Evolutionary conservation across 1,140 invertebrate genomes (phyloP).

Genomic region (Tetramorium alpestre): DNA sequence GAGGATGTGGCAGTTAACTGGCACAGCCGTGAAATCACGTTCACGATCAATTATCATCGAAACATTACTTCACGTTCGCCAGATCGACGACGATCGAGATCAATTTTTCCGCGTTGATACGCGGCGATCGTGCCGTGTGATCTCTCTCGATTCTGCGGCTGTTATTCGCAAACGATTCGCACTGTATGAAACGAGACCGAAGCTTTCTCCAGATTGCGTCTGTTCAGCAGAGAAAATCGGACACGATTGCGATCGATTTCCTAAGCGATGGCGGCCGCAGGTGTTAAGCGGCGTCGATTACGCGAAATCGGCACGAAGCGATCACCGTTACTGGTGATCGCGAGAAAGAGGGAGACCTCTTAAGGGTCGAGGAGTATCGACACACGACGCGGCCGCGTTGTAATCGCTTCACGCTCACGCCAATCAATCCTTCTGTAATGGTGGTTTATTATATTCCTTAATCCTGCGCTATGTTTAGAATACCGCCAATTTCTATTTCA

Average conservation of each 20-base stretch:
- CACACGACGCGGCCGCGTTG: background rate
- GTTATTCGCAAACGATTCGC: background rate
- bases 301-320: slow-evolving; percentile 21
- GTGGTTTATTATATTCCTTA: slow-evolving; percentile 16
- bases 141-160: background rate
- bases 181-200: background rate
- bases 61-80: background rate
- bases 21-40: background rate
- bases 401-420: background rate
- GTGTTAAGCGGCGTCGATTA: slow-evolving; percentile 45
- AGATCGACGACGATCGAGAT: background rate
- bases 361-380: background rate
- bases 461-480: slow-evolving; percentile 38
- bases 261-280: slow-evolving; percentile 2
- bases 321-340: slow-evolving; percentile 36
- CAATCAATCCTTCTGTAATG: slow-evolving; percentile 9
- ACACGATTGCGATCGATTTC: background rate
- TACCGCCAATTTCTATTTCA: background rate
- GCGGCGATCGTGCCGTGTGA: background rate
- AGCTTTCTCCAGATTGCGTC: slow-evolving; percentile 2
- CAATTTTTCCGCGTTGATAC: background rate
- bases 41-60: background rate
- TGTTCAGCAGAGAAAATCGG: background rate
- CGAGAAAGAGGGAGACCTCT: background rate
- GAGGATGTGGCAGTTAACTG: background rate